Conservation (phyloP, 1,140 invertebrate species). For the Drosophila burlai region DNA sequence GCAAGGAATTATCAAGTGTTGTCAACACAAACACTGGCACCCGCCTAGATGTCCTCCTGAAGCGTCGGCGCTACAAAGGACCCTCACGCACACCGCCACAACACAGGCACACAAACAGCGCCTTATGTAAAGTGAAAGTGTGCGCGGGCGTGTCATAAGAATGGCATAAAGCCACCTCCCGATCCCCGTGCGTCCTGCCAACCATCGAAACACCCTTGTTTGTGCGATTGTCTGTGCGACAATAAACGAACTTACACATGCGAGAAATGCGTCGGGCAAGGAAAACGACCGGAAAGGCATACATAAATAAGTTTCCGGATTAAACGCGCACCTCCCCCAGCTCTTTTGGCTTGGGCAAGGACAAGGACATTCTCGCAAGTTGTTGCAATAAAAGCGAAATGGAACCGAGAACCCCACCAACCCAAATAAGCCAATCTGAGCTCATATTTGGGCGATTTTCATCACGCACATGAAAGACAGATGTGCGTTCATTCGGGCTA, state of each 20-base stretch:
- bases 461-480: constrained; percentile 36
- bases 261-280: constrained; percentile 74
- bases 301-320: constrained; percentile 83
- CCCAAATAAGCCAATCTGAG: constrained; percentile 18
- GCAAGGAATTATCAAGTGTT: constrained; percentile 82
- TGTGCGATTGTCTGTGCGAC: constrained; percentile 57
- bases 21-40: constrained; percentile 58
- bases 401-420: constrained; percentile 44
- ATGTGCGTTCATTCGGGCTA: constrained; percentile 19
- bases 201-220: constrained; percentile 31
- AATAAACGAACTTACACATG: constrained; percentile 57
- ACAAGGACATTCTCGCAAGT: constrained; percentile 61
- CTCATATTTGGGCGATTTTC: constrained; percentile 35
- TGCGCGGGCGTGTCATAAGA: constrained; percentile 77
- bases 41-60: constrained; percentile 23
- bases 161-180: constrained; percentile 42
- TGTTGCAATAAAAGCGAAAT: constrained; percentile 68
- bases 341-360: constrained; percentile 9
- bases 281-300: constrained; percentile 79
- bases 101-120: neutral
- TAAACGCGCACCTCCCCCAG: constrained; percentile 60
- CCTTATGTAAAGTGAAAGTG: constrained; percentile 82
- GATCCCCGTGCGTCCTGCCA: neutral
- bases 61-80: constrained; percentile 64
- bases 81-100: constrained; percentile 14